Conservation (phyloP, 2,113 vertebrate species). For the Nothobranchius furzeri region DNA sequence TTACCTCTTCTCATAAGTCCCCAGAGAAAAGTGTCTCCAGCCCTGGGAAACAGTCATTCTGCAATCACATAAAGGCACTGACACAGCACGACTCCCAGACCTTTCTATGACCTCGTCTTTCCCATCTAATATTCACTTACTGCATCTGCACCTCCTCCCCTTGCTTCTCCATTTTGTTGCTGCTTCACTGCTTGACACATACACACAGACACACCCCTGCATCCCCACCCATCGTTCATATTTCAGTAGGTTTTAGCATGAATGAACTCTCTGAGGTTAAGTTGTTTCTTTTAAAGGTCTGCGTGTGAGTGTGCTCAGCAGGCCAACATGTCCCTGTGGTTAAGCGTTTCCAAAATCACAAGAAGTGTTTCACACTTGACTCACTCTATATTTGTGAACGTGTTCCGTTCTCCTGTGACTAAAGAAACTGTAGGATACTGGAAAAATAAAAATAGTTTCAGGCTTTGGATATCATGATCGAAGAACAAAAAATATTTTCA, state of each 20-base stretch:
- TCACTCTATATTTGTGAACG: background rate
- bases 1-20: background rate
- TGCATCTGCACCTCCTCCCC: constrained; percentile 22
- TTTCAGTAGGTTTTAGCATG: constrained; percentile 67
- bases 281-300: constrained; percentile 48
- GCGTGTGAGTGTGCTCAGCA: constrained; percentile 26
- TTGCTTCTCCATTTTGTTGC: constrained; percentile 33
- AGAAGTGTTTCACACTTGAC: constrained; percentile 34
- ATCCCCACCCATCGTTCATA: constrained; percentile 52
- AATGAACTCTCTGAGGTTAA: constrained; percentile 68
- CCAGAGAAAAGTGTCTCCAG: background rate
- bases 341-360: constrained; percentile 50
- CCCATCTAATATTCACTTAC: constrained; percentile 57
- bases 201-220: background rate
- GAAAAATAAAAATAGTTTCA: constrained; percentile 1
- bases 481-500: too few species aligned
- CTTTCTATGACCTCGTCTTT: constrained; percentile 50
- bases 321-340: constrained; percentile 43
- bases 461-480: too few species aligned
- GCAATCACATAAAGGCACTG: constrained; percentile 36
- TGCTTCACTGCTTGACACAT: constrained; percentile 12
- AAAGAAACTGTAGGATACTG: constrained; percentile 6
- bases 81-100: constrained; percentile 57
- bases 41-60: background rate
- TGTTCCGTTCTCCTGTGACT: constrained; percentile 9